Percentiles rank a stretch among this genome's conserved stretches.
Evolutionary conservation across 2,113 vertebrate genomes (phyloP).

Genomic region (Casuarius casuarius): DNA sequence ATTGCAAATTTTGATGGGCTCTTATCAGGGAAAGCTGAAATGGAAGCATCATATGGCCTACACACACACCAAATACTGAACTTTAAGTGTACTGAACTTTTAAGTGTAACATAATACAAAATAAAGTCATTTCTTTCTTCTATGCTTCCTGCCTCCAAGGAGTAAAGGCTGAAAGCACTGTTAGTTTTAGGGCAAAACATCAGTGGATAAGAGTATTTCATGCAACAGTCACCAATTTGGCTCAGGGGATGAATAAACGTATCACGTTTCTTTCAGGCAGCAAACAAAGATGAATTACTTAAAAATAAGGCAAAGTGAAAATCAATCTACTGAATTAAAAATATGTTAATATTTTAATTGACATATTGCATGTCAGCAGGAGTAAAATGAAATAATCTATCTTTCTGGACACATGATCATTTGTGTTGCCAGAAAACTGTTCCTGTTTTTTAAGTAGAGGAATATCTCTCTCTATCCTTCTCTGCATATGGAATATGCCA

Average conservation of each 20-base stretch:
- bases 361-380: constrained; percentile 21
- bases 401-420: constrained; percentile 38
- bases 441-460: constrained; percentile 32
- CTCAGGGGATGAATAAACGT: not conserved
- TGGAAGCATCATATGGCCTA: not conserved
- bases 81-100: too few relatives aligned
- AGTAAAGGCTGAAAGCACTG: not conserved
- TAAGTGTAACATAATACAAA: not conserved
- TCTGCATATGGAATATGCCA: constrained; percentile 11
- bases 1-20: not conserved
- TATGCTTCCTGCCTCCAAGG: not conserved
- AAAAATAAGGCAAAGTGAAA: constrained; percentile 5
- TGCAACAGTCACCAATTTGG: not conserved
- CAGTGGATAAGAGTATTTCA: not conserved
- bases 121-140: not conserved
- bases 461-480: not conserved
- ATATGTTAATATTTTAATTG: constrained; percentile 35
- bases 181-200: not conserved
- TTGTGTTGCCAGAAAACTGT: constrained; percentile 43
- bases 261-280: not conserved
- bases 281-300: constrained; percentile 11
- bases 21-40: not conserved
- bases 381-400: not conserved
- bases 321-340: constrained; percentile 37
- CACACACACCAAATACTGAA: not conserved